Conservation (phyloP, 2,797 vertebrate genomes). For the Australoheros facetus region DNA sequence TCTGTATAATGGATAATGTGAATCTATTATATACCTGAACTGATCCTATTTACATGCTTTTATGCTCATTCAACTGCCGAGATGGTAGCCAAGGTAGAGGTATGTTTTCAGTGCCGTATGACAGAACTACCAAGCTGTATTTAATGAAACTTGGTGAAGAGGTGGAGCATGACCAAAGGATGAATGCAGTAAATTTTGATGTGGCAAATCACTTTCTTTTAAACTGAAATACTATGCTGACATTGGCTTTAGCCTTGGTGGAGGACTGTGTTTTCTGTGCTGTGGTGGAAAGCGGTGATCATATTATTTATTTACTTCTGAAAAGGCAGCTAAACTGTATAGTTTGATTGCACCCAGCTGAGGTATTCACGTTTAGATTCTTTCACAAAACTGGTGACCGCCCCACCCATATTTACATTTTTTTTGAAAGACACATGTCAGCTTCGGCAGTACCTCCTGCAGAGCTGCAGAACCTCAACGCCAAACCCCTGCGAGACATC, state of each 20-base stretch:
- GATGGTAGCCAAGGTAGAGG: not conserved
- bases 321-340: not conserved
- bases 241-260: not conserved
- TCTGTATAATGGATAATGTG: not conserved
- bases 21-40: not conserved
- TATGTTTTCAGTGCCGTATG: not conserved
- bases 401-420: not conserved
- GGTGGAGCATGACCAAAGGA: not conserved
- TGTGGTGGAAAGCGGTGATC: not conserved
- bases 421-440: not conserved
- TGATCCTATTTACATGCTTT: not conserved
- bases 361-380: not conserved
- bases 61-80: not conserved
- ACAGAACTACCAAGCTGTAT: not conserved
- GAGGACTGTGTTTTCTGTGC: not conserved
- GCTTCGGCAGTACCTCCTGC: not conserved
- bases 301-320: not conserved
- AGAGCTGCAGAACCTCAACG: not conserved
- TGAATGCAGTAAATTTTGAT: not conserved
- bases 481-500: not conserved
- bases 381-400: not conserved
- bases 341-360: not conserved
- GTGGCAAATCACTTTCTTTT: not conserved
- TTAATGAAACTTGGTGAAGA: not conserved
- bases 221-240: not conserved